phyloP scores from a whole-genome alignment of 2,888 invertebrate genomes.

The Iphiclides podalirius region DNA sequence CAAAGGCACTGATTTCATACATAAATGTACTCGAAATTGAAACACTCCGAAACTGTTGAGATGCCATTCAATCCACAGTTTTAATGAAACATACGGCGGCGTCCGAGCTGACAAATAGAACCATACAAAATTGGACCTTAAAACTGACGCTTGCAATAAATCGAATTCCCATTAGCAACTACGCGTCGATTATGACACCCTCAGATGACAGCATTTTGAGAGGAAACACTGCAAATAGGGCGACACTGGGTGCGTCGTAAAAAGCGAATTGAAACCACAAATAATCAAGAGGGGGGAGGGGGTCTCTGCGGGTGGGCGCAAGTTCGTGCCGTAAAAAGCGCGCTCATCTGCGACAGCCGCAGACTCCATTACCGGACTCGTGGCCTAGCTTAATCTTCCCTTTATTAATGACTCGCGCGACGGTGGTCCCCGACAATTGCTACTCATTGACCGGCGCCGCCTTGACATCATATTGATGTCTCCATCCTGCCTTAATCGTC shows the following conservation, averaged over 20 bases:
- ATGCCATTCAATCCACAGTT: too few relatives aligned
- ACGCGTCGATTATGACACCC: too few relatives aligned
- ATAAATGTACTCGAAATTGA: too few relatives aligned
- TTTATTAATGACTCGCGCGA: slow-evolving; percentile 63
- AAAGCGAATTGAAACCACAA: slow-evolving; percentile 79
- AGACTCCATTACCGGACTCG: slow-evolving; percentile 59
- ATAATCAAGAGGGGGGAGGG: slow-evolving; percentile 71
- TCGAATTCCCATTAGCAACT: too few relatives aligned
- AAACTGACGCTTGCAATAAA: too few relatives aligned
- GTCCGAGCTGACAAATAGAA: too few relatives aligned
- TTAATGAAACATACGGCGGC: too few relatives aligned
- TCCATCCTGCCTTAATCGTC: slow-evolving; percentile 38
- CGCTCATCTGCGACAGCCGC: slow-evolving; percentile 66
- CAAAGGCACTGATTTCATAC: too few relatives aligned
- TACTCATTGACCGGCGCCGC: slow-evolving; percentile 36
- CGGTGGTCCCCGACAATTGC: slow-evolving; percentile 49
- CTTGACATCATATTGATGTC: slow-evolving; percentile 43
- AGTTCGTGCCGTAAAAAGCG: slow-evolving; percentile 77
- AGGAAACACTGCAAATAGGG: too few relatives aligned
- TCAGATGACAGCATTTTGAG: too few relatives aligned
- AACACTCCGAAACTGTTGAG: too few relatives aligned
- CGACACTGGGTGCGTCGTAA: slow-evolving; percentile 45
- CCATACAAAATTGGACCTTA: too few relatives aligned
- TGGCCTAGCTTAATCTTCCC: slow-evolving; percentile 66
- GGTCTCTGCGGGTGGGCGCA: slow-evolving; percentile 71